Conservation (phyloP, 1,140 invertebrate genomes). For the Procambarus clarkii region DNA sequence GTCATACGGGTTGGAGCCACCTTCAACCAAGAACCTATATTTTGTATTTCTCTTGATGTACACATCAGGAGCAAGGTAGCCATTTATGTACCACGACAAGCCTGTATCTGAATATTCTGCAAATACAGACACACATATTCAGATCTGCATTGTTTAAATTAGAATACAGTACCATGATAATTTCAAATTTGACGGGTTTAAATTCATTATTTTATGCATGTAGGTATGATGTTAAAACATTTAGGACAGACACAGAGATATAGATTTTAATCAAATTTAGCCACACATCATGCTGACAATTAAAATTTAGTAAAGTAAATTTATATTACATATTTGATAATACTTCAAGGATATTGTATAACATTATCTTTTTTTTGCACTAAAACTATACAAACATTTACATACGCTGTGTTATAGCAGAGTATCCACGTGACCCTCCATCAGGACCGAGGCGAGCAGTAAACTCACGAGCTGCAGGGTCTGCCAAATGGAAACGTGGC, state of each 20-base stretch:
- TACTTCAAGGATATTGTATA: too few relatives aligned
- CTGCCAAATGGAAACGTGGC: conserved; percentile 64
- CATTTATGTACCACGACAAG: conserved; percentile 89
- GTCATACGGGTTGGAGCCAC: conserved; percentile 93
- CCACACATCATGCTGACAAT: too few relatives aligned
- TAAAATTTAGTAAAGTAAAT: too few relatives aligned
- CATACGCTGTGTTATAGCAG: conserved; percentile 82
- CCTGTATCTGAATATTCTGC: conserved; percentile 74
- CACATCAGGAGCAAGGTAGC: conserved; percentile 88
- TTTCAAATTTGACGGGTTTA: too few relatives aligned
- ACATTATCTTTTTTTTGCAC: too few relatives aligned
- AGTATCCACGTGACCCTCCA: conserved; percentile 85
- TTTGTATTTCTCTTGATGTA: conserved; percentile 89
- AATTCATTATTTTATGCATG: too few relatives aligned
- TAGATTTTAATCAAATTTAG: too few relatives aligned
- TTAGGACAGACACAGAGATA: too few relatives aligned
- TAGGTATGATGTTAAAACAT: too few relatives aligned
- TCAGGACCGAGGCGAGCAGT: conserved; percentile 84
- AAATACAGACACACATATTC: neutral
- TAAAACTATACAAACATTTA: neutral
- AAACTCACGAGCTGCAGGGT: conserved; percentile 68
- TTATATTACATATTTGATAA: too few relatives aligned
- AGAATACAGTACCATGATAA: too few relatives aligned
- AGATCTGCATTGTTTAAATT: neutral
- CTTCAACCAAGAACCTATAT: conserved; percentile 88